Evolutionary conservation across 2,797 vertebrate species (phyloP).

Genomic region (Galaxias olidus): DNA sequence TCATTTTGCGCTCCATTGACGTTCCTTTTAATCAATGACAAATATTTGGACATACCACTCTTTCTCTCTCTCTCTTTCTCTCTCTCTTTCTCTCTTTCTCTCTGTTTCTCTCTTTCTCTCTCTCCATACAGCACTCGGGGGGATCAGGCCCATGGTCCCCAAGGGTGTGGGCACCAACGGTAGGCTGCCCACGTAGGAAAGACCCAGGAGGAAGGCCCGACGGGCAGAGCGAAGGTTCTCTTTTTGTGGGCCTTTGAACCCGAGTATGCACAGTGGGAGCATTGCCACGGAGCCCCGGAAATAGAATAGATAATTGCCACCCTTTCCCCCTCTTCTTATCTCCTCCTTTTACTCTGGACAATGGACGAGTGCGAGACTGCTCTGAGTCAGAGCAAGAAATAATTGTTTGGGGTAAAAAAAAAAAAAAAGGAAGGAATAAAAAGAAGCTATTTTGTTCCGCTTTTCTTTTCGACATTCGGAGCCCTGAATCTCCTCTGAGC

Average conservation of each 20-base stretch:
- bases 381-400: conserved; percentile 1
- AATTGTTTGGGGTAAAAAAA: neutral
- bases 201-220: too few relatives aligned
- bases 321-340: neutral
- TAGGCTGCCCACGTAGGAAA: too few relatives aligned
- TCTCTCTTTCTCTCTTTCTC: neutral
- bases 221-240: too few relatives aligned
- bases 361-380: neutral
- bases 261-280: too few relatives aligned
- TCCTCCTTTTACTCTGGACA: neutral
- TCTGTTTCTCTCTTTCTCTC: neutral
- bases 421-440: too few relatives aligned
- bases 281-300: too few relatives aligned
- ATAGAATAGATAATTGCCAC: too few relatives aligned
- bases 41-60: conserved; percentile 40
- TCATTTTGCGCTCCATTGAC: conserved; percentile 54
- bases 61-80: neutral
- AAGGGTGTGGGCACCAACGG: too few relatives aligned
- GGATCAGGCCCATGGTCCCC: too few relatives aligned
- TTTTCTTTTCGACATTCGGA: conserved; percentile 15
- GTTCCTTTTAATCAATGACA: conserved; percentile 50
- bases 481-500: conserved; percentile 12
- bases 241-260: too few relatives aligned
- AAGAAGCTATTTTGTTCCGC: conserved; percentile 18
- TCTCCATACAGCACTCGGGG: neutral